Conservation (phyloP, 1,140 invertebrate species). For the Paralvinella palmiformis region DNA sequence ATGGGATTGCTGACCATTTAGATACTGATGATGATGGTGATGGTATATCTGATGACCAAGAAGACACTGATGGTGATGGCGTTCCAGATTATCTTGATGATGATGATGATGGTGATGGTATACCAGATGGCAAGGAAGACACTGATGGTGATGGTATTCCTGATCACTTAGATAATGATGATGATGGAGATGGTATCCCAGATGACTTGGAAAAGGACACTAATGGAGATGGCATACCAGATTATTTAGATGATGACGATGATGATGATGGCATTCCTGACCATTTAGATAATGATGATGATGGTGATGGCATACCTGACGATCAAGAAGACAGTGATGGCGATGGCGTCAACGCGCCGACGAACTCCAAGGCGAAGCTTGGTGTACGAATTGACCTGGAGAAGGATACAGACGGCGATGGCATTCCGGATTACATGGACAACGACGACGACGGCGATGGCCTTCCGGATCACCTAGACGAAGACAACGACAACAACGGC, state of each 20-base stretch:
- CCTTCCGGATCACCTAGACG: constrained; percentile 31
- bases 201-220: constrained; percentile 22
- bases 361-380: not conserved
- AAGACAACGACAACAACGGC: constrained; percentile 26
- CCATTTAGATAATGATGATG: constrained; percentile 27
- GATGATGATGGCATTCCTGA: constrained; percentile 37
- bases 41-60: constrained; percentile 29
- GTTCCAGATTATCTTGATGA: constrained; percentile 31
- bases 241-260: constrained; percentile 32
- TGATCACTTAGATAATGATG: constrained; percentile 17
- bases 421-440: constrained; percentile 23
- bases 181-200: constrained; percentile 32
- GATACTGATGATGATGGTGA: constrained; percentile 44
- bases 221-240: constrained; percentile 33
- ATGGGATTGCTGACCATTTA: constrained; percentile 30
- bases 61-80: constrained; percentile 31
- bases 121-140: constrained; percentile 25
- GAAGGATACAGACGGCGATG: constrained; percentile 36
- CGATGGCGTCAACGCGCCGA: constrained; percentile 18
- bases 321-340: constrained; percentile 28
- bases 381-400: not conserved
- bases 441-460: constrained; percentile 30
- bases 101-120: constrained; percentile 28
- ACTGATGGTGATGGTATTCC: constrained; percentile 23
- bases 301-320: constrained; percentile 31